Evolutionary conservation across 2,888 invertebrate species (phyloP).

Genomic region (Polymixis lichenea): DNA sequence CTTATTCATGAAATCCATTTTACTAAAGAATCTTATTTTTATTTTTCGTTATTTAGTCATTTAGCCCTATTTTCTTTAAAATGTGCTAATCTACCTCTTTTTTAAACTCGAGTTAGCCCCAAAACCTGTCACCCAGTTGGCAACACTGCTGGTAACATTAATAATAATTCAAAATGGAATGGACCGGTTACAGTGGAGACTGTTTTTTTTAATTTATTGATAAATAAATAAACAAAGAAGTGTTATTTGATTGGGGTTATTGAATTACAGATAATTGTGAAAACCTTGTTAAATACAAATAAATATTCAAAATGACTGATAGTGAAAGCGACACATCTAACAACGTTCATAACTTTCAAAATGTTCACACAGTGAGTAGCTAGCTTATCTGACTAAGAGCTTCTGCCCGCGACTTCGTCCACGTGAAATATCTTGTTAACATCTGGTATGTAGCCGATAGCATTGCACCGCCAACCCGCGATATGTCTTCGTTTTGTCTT

Average conservation of each 20-base stretch:
- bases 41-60: too few species aligned
- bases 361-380: conserved; percentile 76
- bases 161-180: too few species aligned
- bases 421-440: too few species aligned
- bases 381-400: not conserved
- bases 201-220: not conserved
- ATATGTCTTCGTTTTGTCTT: too few species aligned
- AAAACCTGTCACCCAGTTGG: too few species aligned
- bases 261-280: not conserved
- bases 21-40: too few species aligned
- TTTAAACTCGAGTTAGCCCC: too few species aligned
- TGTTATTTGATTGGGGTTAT: not conserved
- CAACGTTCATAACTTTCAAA: conserved; percentile 73
- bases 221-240: not conserved
- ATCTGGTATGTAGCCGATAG: not conserved
- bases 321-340: conserved; percentile 77
- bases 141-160: too few species aligned
- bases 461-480: not conserved
- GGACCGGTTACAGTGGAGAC: not conserved
- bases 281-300: not conserved
- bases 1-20: too few species aligned
- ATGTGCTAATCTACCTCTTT: too few species aligned
- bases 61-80: too few species aligned
- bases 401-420: too few species aligned
- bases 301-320: conserved; percentile 68